Evolutionary conservation across 2,888 invertebrate genomes (phyloP).

Genomic region (Rhagonycha lutea): DNA sequence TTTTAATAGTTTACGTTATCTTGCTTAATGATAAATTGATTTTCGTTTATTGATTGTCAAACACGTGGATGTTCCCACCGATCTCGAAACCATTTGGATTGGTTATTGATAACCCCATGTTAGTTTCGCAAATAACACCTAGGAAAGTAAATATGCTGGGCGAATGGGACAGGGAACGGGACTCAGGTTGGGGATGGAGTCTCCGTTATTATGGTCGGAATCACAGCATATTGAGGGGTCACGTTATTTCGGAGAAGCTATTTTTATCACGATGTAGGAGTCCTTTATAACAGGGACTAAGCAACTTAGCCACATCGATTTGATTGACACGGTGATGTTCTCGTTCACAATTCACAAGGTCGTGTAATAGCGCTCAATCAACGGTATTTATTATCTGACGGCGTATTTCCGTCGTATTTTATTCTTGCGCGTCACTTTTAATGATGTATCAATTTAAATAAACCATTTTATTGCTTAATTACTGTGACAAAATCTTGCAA

Average conservation of each 20-base stretch:
- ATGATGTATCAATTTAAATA: slow-evolving; percentile 27
- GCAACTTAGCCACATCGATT: slow-evolving; percentile 34
- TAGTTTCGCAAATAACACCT: slow-evolving; percentile 3
- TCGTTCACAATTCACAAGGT: slow-evolving; percentile 40
- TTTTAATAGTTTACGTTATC: not conserved
- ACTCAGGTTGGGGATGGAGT: slow-evolving; percentile 30
- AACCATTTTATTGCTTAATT: slow-evolving; percentile 14
- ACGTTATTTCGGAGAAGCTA: slow-evolving; percentile 31
- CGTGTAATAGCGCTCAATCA: slow-evolving; percentile 38
- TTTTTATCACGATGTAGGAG: slow-evolving; percentile 33
- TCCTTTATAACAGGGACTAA: slow-evolving; percentile 27
- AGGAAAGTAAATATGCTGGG: slow-evolving; percentile 13
- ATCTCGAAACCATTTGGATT: slow-evolving; percentile 18
- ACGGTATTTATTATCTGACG: slow-evolving; percentile 37
- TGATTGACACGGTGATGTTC: slow-evolving; percentile 34
- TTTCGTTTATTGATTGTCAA: slow-evolving; percentile 44
- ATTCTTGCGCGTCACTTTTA: slow-evolving; percentile 35
- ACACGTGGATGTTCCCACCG: slow-evolving; percentile 38
- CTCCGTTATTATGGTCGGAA: slow-evolving; percentile 18
- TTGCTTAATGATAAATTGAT: slow-evolving; percentile 29
- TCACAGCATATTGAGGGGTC: slow-evolving; percentile 26
- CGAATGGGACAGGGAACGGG: slow-evolving; percentile 22
- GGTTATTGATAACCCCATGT: slow-evolving; percentile 17
- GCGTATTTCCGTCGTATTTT: slow-evolving; percentile 34
- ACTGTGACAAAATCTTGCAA: not conserved